Evolutionary conservation across 2,888 invertebrate genomes (phyloP).

Genomic region (Stenoptilia bipunctidactyla): DNA sequence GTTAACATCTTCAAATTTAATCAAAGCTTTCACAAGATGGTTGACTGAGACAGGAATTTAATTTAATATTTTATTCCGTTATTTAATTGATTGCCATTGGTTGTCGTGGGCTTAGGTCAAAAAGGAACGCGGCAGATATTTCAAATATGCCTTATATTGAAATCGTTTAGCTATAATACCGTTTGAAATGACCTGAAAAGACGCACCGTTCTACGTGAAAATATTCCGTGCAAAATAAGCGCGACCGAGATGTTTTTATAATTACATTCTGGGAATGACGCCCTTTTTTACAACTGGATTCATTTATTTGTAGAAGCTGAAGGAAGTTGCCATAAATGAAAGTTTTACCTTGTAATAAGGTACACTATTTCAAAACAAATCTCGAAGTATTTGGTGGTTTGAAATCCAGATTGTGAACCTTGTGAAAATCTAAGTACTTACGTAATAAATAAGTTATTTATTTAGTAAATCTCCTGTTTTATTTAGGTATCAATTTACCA

Average conservation of each 20-base stretch:
- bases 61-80: constrained; percentile 45
- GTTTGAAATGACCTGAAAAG: constrained; percentile 43
- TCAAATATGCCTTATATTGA: constrained; percentile 62
- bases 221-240: constrained; percentile 24
- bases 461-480: too few species aligned
- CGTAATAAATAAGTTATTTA: too few species aligned
- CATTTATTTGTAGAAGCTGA: too few species aligned
- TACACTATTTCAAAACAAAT: too few species aligned
- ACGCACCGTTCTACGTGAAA: constrained; percentile 27
- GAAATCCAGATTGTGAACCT: too few species aligned
- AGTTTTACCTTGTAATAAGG: too few species aligned
- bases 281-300: too few species aligned
- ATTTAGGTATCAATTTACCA: too few species aligned
- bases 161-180: constrained; percentile 50
- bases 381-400: too few species aligned
- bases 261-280: constrained; percentile 2
- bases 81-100: constrained; percentile 48
- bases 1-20: neutral
- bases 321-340: too few species aligned
- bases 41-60: constrained; percentile 22
- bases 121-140: constrained; percentile 48
- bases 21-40: neutral
- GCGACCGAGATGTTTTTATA: constrained; percentile 4
- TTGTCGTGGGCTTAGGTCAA: constrained; percentile 25
- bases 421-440: too few species aligned